Percentiles rank a stretch among this genome's conserved stretches.
Conservation (phyloP, 1,140 invertebrate genomes). For the Daktulosphaira vitifoliae region DNA sequence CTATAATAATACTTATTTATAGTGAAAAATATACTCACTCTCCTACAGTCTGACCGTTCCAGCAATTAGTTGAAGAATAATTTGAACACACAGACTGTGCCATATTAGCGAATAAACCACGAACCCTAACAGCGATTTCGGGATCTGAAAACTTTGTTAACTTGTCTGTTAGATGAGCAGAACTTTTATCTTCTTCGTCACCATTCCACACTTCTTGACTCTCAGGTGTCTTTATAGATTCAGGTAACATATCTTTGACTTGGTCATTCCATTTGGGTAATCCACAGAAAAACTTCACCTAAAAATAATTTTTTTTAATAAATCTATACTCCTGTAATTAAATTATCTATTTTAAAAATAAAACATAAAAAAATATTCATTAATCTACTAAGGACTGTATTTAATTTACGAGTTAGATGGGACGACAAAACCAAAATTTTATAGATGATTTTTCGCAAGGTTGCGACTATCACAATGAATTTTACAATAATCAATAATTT, state of each 20-base stretch:
- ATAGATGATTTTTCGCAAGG: no score
- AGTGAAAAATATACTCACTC: slow-evolving; percentile 54
- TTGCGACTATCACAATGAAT: no score
- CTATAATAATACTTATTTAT: no score
- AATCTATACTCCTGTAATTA: no score
- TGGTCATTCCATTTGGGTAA: background rate
- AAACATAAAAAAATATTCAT: no score
- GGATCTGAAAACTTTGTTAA: slow-evolving; percentile 31
- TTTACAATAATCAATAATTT: no score
- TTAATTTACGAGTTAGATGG: no score
- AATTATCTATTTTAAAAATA: no score
- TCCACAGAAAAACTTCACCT: slow-evolving; percentile 24
- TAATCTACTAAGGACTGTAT: no score
- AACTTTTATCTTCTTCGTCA: slow-evolving; percentile 24
- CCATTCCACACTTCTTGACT: slow-evolving; percentile 34
- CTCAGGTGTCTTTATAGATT: background rate
- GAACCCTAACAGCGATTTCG: slow-evolving; percentile 46
- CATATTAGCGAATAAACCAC: slow-evolving; percentile 59
- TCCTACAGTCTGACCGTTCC: slow-evolving; percentile 65
- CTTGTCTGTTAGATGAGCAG: background rate
- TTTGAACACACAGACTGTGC: slow-evolving; percentile 59
- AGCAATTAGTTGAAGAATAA: slow-evolving; percentile 55
- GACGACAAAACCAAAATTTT: no score
- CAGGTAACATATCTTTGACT: background rate
- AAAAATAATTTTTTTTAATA: no score